A percentile compares a stretch with the other conserved stretches of the same genome.
These are phyloP conservation scores for Ctenicera cuprea DNA, from an alignment of 2,888 invertebrate genomes.

Conservation along the genomic window DNA sequence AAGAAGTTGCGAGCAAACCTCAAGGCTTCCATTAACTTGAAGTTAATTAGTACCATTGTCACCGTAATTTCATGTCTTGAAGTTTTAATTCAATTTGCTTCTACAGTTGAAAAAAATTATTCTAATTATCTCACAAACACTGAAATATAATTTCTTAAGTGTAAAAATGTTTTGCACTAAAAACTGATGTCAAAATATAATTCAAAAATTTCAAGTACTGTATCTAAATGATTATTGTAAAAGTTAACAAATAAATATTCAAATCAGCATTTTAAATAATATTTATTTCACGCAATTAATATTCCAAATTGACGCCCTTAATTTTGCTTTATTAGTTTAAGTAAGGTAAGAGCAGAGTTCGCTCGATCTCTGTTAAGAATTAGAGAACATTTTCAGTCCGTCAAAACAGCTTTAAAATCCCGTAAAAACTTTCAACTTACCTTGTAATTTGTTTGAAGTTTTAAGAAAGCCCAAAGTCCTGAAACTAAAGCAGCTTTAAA, in stretches of 20 bases:
- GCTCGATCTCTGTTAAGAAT: too few relatives aligned
- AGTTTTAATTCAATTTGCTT: conserved; percentile 1
- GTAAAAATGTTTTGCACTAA: too few relatives aligned
- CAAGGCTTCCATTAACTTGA: conserved; percentile 18
- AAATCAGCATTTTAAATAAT: too few relatives aligned
- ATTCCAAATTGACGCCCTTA: too few relatives aligned
- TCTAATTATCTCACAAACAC: background rate
- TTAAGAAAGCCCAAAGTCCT: conserved; percentile 8
- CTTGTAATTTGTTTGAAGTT: background rate
- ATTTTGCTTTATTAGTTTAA: too few relatives aligned
- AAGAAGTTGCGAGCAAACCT: background rate
- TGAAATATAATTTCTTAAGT: background rate
- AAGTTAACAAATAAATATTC: too few relatives aligned
- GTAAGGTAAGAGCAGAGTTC: too few relatives aligned
- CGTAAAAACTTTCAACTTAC: conserved; percentile 4
- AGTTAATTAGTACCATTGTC: conserved; percentile 29
- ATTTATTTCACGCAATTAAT: too few relatives aligned
- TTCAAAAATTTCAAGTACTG: too few relatives aligned
- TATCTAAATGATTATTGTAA: too few relatives aligned
- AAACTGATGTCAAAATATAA: too few relatives aligned
- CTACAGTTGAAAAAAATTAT: background rate
- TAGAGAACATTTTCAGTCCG: background rate
- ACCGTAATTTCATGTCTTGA: background rate
- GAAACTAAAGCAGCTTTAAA: background rate
- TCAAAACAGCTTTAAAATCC: background rate